Percentiles rank a stretch among this genome's conserved stretches.
Evolutionary conservation across 2,888 invertebrate species (phyloP).

Genomic region (Sarcophaga subvicina): DNA sequence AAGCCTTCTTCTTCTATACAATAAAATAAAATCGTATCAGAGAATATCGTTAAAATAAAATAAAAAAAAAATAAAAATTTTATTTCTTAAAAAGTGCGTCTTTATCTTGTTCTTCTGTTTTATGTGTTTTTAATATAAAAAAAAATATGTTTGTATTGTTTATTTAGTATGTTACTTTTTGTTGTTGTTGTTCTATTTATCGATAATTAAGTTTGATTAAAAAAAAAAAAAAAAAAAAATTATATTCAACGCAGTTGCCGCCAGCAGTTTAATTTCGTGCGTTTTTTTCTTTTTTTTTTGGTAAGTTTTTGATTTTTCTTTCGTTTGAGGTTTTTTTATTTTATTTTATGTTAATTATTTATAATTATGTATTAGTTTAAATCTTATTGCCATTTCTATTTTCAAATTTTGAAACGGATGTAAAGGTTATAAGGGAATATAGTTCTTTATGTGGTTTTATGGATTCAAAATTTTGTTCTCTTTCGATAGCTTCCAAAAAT

Average conservation of each 20-base stretch:
- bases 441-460: too few species aligned
- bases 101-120: constrained; percentile 17
- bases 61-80: too few species aligned
- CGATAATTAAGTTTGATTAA: neutral
- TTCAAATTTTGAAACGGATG: constrained; percentile 1
- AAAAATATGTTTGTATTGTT: constrained; percentile 26
- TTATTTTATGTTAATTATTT: constrained; percentile 1
- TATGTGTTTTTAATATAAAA: constrained; percentile 11
- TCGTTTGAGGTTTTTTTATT: neutral
- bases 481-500: too few species aligned
- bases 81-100: neutral
- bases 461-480: too few species aligned
- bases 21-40: neutral
- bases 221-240: neutral
- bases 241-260: neutral
- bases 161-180: constrained; percentile 37
- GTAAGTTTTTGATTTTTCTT: constrained; percentile 12
- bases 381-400: neutral
- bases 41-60: too few species aligned
- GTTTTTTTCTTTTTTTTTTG: constrained; percentile 12
- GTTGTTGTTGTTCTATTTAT: neutral
- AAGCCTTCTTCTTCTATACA: constrained; percentile 49
- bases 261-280: neutral
- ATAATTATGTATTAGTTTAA: constrained; percentile 17
- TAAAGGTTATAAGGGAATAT: neutral